Base-by-base conservation (phyloP, 1,140 invertebrate species). In the Drosophila orena region DNA sequence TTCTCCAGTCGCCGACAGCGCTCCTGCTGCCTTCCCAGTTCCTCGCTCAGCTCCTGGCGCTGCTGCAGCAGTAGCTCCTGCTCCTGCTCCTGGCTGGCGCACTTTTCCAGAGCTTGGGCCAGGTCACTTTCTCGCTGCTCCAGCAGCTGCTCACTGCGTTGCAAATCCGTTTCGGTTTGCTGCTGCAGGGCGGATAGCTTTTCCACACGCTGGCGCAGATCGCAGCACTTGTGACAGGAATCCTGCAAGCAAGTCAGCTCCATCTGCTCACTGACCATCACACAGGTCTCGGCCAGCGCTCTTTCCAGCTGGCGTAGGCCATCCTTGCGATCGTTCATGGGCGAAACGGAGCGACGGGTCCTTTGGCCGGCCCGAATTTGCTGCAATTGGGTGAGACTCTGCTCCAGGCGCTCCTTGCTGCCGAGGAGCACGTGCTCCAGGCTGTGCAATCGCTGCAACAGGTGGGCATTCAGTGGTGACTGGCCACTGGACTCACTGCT, bases 1-100 rank as follows among this genome's bases (percentile, higher is more conserved):
- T 95, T 93, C 85, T 96, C 95, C 46, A 96, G 89, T 43, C 94
- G 94, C 59, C 94, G 93, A n/a, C 95, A 94, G 20, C 94, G 94
- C 75, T 96, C 95, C 40, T 94, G 93, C 65, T 94, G 93, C 58
- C 91, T 93, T 22, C 93, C 93, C 76, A 94, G 80, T 50, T 94
- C 93, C 2, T 91, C 89, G 49, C 92, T 93, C 3, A 94, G 81
- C 14, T 93, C 79, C 15, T 79, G 74, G 12, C 91, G 76, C 56
- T 92, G 81, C 24, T 84, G 65, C 30, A 91, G 40, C 8, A 92
- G 59, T 34, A 90, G 43, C 38, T 79, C 76, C 53, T 92, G 78
- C 42, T 91, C 74, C 27, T 92, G 79, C 42, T 92, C 79, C 40
- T 92, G 84, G 10, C 58, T 71, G 53, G 77, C 55, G 27, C 90